Conservation (phyloP, 2,797 vertebrate genomes). For the Cirrhinus mrigala region DNA sequence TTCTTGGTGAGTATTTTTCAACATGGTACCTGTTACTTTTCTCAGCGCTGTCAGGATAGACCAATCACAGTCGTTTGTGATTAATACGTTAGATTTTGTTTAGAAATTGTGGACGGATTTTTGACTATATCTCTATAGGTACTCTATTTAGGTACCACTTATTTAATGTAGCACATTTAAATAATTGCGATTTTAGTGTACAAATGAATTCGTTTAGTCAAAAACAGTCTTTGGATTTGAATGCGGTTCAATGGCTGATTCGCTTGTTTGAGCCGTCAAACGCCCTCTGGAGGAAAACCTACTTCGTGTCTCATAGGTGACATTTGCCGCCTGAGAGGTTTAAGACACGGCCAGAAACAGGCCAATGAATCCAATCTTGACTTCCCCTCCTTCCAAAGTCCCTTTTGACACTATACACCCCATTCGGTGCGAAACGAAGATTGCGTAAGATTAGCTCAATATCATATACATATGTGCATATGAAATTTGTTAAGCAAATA, state of each 20-base stretch:
- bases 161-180: neutral
- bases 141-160: neutral
- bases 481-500: neutral
- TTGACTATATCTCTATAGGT: too few relatives aligned
- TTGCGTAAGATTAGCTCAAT: neutral
- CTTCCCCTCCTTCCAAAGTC: neutral
- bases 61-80: neutral
- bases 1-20: neutral
- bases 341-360: slow-evolving; percentile 10
- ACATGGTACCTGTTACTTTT: neutral
- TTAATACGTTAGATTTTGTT: neutral
- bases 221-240: neutral
- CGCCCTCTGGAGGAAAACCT: neutral
- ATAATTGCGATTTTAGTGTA: neutral
- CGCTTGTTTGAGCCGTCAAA: neutral
- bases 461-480: neutral
- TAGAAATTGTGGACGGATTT: neutral
- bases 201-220: neutral
- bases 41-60: neutral
- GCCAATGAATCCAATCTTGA: neutral
- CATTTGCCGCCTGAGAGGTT: neutral
- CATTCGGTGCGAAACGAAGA: neutral
- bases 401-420: neutral
- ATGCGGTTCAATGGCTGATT: neutral
- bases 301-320: too few relatives aligned